Evolutionary conservation across 2,888 invertebrate species (phyloP).

Genomic region (Molorchus minor): DNA sequence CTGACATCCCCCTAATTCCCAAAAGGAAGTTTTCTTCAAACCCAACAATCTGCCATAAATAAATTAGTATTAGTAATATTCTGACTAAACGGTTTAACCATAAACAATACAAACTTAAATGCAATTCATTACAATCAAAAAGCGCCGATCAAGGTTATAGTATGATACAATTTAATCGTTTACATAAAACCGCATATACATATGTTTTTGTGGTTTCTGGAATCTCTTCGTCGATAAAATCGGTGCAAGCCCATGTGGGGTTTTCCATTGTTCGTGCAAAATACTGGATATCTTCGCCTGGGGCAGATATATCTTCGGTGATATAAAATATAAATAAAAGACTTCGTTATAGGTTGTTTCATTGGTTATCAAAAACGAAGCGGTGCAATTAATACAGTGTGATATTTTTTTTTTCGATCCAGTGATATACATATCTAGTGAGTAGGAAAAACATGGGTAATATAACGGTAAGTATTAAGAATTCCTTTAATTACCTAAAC

Average conservation of each 20-base stretch:
- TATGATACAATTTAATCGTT: background rate
- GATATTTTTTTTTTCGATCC: background rate
- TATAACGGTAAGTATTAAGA: constrained; percentile 2
- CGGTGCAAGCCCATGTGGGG: constrained; percentile 3
- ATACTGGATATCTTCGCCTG: no score
- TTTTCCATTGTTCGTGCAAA: constrained; percentile 4
- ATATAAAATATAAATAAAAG: no score
- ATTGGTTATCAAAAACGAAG: no score
- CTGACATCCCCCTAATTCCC: no score
- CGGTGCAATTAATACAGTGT: background rate
- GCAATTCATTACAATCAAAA: constrained; percentile 8
- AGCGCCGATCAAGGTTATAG: constrained; percentile 4
- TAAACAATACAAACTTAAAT: no score
- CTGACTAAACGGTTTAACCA: no score
- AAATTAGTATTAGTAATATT: no score
- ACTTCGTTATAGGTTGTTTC: no score
- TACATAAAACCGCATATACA: constrained; percentile 11
- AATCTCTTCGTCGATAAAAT: constrained; percentile 11
- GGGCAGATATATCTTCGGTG: no score
- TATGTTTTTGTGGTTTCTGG: constrained; percentile 13
- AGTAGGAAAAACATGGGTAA: background rate
- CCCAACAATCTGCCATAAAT: no score
- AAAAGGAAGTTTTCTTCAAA: no score
- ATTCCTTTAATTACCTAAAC: background rate
- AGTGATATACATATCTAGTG: background rate